A percentile compares a stretch with the other conserved stretches of the same genome.
Evolutionary conservation across 2,113 vertebrate genomes (phyloP).

Genomic region (Periophthalmus modestus): DNA sequence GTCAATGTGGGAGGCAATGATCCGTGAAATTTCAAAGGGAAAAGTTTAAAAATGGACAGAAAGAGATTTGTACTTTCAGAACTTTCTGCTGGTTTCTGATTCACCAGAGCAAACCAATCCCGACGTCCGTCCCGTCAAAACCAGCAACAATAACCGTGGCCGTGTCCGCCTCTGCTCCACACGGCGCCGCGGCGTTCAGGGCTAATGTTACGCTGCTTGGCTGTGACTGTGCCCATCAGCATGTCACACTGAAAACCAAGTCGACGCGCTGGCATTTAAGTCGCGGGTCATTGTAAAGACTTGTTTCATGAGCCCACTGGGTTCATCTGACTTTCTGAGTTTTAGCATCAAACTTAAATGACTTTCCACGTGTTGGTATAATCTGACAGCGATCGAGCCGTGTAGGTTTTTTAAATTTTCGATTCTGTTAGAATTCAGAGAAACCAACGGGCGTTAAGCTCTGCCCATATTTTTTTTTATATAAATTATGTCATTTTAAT

Average conservation of each 20-base stretch:
- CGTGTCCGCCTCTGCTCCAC: conserved; percentile 27
- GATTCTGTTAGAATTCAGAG: no score
- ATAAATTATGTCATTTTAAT: no score
- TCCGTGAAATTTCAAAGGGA: not conserved
- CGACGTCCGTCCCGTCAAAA: not conserved
- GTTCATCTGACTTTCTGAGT: conserved; percentile 9
- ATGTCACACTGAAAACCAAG: conserved; percentile 44
- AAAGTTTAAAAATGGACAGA: not conserved
- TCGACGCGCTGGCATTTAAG: conserved; percentile 48
- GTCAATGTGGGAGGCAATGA: not conserved
- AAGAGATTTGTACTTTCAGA: not conserved
- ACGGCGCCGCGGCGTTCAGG: conserved; percentile 20
- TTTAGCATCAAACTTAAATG: not conserved
- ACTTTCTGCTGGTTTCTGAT: not conserved
- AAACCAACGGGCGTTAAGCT: no score
- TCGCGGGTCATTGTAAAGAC: conserved; percentile 29
- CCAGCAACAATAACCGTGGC: conserved; percentile 16
- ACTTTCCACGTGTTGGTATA: no score
- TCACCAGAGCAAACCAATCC: not conserved
- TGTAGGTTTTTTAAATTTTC: no score
- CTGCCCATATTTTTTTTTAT: no score
- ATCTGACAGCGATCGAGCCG: no score
- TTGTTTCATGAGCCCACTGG: conserved; percentile 8
- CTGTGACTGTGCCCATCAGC: conserved; percentile 31
- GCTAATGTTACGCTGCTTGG: conserved; percentile 28